Percentiles rank a stretch among this genome's conserved stretches.
Conservation (phyloP, 2,888 invertebrate species). For the Drosophila rubida region DNA sequence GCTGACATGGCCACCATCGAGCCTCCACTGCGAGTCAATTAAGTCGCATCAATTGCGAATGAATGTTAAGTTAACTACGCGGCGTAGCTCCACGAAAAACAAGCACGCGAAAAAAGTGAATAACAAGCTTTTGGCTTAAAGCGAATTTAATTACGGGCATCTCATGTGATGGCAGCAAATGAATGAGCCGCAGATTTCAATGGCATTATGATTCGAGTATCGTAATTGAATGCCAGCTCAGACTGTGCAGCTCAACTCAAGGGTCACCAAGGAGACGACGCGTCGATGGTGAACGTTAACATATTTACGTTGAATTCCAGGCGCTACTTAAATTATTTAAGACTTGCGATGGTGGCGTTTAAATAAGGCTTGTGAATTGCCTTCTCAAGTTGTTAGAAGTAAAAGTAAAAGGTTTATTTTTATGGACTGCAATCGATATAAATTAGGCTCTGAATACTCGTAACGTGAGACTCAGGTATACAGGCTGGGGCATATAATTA, state of each 20-base stretch:
- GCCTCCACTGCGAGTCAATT: conserved; percentile 40
- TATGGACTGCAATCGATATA: conserved; percentile 9
- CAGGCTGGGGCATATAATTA: conserved; percentile 41
- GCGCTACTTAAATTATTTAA: not conserved
- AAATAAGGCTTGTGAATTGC: not conserved
- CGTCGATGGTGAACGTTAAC: not conserved
- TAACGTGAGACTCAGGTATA: conserved; percentile 15
- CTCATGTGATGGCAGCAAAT: conserved; percentile 6
- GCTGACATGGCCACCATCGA: conserved; percentile 6
- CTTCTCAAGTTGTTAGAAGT: not conserved
- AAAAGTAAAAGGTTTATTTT: not conserved
- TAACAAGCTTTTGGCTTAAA: conserved; percentile 8
- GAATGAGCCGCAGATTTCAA: conserved; percentile 22
- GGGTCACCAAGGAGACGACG: not conserved
- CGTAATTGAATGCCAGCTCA: not conserved
- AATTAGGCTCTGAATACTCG: not conserved
- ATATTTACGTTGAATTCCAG: not conserved
- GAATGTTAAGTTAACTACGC: conserved; percentile 36
- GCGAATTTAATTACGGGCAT: conserved; percentile 31
- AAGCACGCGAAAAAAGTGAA: not conserved
- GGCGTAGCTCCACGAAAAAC: conserved; percentile 12
- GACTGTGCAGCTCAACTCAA: too few species aligned
- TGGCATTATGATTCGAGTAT: conserved; percentile 4
- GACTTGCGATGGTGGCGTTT: not conserved
- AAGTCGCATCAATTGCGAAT: conserved; percentile 32